A percentile compares a stretch with the other conserved stretches of the same genome.
phyloP scores from a whole-genome alignment of 2,113 vertebrate species.

The Hiodon alosoides region DNA sequence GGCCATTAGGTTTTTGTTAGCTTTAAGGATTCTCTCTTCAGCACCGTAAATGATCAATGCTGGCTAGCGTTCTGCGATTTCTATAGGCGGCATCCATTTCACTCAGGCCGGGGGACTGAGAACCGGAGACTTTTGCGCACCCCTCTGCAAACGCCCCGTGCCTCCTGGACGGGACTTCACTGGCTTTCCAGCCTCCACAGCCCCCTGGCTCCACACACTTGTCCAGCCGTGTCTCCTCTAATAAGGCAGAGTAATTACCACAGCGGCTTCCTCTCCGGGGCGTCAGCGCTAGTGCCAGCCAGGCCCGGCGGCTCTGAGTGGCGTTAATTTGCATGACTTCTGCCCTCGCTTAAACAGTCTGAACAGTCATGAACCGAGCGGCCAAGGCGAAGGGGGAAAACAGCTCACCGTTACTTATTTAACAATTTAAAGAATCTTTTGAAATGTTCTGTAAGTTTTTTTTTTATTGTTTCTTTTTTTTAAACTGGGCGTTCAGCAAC shows the following conservation, averaged over 20 bases:
- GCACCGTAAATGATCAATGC: too few relatives aligned
- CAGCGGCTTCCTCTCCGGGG: neutral
- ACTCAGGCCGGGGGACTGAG: too few relatives aligned
- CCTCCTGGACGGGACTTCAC: too few relatives aligned
- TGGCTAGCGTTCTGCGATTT: too few relatives aligned
- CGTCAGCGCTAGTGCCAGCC: neutral
- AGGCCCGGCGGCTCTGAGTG: constrained; percentile 12
- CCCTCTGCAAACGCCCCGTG: too few relatives aligned
- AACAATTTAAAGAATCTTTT: constrained; percentile 17
- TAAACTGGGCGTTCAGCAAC: too few relatives aligned
- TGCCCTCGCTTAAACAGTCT: constrained; percentile 12
- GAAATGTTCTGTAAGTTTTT: constrained; percentile 7
- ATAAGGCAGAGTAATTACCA: constrained; percentile 23
- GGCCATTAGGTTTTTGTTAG: too few relatives aligned
- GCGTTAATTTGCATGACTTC: constrained; percentile 27
- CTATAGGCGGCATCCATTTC: too few relatives aligned
- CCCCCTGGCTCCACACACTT: too few relatives aligned
- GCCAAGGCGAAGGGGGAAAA: neutral
- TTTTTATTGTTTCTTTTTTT: neutral
- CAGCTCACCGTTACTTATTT: constrained; percentile 15
- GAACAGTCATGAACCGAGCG: neutral
- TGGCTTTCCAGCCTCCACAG: too few relatives aligned
- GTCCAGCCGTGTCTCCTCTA: constrained; percentile 9
- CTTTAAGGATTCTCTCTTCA: too few relatives aligned
- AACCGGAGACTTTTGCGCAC: too few relatives aligned